Percentiles rank a stretch among this genome's conserved stretches.
phyloP scores from a whole-genome alignment of 2,888 invertebrate species.

The Incurvaria masculella region DNA sequence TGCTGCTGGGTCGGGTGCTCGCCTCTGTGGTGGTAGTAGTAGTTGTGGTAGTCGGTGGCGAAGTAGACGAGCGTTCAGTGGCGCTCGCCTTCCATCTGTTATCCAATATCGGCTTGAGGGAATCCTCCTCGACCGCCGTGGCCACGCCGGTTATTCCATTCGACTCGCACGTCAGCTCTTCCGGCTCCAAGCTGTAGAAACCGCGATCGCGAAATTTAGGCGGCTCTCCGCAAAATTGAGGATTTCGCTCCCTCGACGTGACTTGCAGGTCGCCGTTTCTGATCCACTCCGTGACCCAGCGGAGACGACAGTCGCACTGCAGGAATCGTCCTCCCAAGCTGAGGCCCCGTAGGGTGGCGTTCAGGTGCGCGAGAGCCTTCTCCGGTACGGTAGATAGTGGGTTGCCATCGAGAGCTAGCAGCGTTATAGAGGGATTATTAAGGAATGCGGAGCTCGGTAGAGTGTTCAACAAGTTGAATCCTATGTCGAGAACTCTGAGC shows the following conservation, averaged over 20 bases:
- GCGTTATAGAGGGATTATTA: constrained; percentile 79
- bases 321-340: constrained; percentile 86
- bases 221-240: constrained; percentile 89
- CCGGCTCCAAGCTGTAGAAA: constrained; percentile 83
- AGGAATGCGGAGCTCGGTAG: constrained; percentile 77
- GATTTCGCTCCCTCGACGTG: constrained; percentile 86
- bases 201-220: constrained; percentile 74
- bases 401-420: constrained; percentile 88
- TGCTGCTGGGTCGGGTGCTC: constrained; percentile 27
- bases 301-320: constrained; percentile 82
- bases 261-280: constrained; percentile 84
- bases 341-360: constrained; percentile 78
- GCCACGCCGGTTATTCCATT: constrained; percentile 51
- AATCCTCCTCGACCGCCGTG: constrained; percentile 49
- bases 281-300: constrained; percentile 92
- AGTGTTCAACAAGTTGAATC: constrained; percentile 84
- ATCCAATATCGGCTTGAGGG: constrained; percentile 17
- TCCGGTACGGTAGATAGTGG: constrained; percentile 82
- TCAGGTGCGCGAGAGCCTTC: constrained; percentile 73
- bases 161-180: constrained; percentile 62
- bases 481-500: constrained; percentile 85
- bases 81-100: constrained; percentile 27
- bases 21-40: constrained; percentile 24
- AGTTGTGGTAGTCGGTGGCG: constrained; percentile 25
- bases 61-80: constrained; percentile 23